Conservation (phyloP, 37 sponge, comb jelly and placozoan genomes). For the Eunapius fragilis region DNA sequence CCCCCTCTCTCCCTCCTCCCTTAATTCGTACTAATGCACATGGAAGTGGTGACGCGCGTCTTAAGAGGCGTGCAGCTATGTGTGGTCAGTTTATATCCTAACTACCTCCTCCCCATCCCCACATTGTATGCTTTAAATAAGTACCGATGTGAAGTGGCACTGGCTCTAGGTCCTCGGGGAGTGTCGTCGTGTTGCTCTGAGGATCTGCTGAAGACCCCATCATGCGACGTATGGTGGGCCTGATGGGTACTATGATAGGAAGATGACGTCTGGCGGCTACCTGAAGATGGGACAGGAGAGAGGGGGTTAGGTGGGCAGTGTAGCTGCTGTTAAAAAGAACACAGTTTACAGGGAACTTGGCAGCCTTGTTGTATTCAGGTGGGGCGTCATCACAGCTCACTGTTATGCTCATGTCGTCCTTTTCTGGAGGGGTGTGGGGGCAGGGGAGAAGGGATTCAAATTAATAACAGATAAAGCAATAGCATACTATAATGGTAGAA, state of each 20-base stretch:
- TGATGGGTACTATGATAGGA: conserved; percentile 53
- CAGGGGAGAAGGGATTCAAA: too few species aligned
- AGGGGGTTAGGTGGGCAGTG: not conserved
- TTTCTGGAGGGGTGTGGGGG: too few species aligned
- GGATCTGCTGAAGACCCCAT: not conserved
- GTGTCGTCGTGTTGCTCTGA: not conserved
- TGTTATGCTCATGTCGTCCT: not conserved
- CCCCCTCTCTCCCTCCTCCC: too few species aligned
- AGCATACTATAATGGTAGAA: too few species aligned
- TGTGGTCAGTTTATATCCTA: too few species aligned
- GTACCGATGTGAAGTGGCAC: not conserved
- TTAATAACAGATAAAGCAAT: too few species aligned
- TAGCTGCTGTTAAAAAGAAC: not conserved
- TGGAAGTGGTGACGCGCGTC: too few species aligned
- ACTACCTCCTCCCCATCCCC: too few species aligned
- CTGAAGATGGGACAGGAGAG: not conserved
- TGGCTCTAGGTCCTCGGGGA: not conserved
- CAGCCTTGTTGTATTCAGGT: conserved; percentile 38
- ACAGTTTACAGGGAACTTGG: conserved; percentile 45
- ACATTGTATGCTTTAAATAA: too few species aligned
- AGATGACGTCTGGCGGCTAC: conserved; percentile 46
- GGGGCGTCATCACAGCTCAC: conserved; percentile 27
- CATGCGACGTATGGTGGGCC: conserved; percentile 52
- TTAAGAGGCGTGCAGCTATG: too few species aligned
- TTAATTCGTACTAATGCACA: too few species aligned